Conservation (phyloP, 2,888 invertebrate species). For the Yponomeuta malinellus region DNA sequence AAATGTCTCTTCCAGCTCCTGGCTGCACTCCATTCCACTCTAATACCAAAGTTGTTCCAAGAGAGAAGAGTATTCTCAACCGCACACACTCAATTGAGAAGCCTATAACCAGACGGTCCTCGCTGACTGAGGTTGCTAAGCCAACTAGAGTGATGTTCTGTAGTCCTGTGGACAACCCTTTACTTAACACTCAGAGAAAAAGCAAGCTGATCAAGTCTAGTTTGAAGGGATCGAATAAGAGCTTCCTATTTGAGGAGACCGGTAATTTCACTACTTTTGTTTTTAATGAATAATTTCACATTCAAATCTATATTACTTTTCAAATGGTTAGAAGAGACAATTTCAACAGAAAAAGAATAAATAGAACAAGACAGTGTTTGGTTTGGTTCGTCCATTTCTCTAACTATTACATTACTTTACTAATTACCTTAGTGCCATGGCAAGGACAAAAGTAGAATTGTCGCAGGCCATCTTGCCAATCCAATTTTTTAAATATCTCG, state of each 20-base stretch:
- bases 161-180: conserved; percentile 52
- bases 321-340: neutral
- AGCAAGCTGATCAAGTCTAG: conserved; percentile 64
- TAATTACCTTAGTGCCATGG: too few relatives aligned
- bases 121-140: conserved; percentile 30
- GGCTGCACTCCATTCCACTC: conserved; percentile 56
- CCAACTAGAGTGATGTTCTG: conserved; percentile 63
- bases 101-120: conserved; percentile 27
- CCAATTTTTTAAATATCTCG: too few relatives aligned
- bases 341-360: neutral
- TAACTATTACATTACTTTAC: too few relatives aligned
- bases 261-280: conserved; percentile 35
- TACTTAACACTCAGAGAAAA: conserved; percentile 38
- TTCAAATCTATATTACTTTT: neutral
- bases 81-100: conserved; percentile 61
- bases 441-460: too few relatives aligned
- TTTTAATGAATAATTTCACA: neutral
- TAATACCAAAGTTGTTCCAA: conserved; percentile 32
- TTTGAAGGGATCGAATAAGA: conserved; percentile 67
- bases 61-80: conserved; percentile 42
- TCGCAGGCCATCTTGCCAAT: too few relatives aligned
- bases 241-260: conserved; percentile 57
- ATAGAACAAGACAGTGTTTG: too few relatives aligned
- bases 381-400: too few relatives aligned
- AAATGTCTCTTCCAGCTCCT: conserved; percentile 42